Evolutionary conservation across 2,888 invertebrate genomes (phyloP).

Genomic region (Taenaris catops): DNA sequence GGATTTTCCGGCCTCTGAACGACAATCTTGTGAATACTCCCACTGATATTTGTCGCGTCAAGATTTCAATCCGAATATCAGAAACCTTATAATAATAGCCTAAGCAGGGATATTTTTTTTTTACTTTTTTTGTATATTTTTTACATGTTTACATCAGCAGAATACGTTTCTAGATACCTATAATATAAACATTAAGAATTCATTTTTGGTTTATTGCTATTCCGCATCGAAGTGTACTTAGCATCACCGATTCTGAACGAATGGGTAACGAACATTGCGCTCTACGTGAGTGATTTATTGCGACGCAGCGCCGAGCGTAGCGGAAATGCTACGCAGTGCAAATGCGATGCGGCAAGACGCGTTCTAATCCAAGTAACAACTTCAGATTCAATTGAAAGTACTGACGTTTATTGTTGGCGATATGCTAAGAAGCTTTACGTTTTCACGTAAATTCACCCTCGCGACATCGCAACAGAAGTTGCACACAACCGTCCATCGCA

Average conservation of each 20-base stretch:
- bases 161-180: constrained; percentile 74
- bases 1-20: constrained; percentile 50
- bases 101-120: constrained; percentile 72
- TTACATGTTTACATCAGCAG: constrained; percentile 74
- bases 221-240: constrained; percentile 56
- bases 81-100: constrained; percentile 70
- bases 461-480: too few relatives aligned
- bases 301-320: neutral
- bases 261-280: constrained; percentile 51
- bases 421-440: too few relatives aligned
- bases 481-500: too few relatives aligned
- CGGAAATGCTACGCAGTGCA: neutral
- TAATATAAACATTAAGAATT: constrained; percentile 67
- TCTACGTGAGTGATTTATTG: constrained; percentile 18
- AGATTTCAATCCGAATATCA: constrained; percentile 63
- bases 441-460: too few relatives aligned
- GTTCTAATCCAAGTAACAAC: neutral
- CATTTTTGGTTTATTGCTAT: constrained; percentile 79
- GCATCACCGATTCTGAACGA: constrained; percentile 39
- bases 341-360: neutral
- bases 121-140: constrained; percentile 63
- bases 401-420: too few relatives aligned
- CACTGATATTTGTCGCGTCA: constrained; percentile 60
- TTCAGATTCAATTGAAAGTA: neutral
- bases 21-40: constrained; percentile 51